Evolutionary conservation across 1,140 invertebrate species (phyloP).

Genomic region (Cotesia vestalis): DNA sequence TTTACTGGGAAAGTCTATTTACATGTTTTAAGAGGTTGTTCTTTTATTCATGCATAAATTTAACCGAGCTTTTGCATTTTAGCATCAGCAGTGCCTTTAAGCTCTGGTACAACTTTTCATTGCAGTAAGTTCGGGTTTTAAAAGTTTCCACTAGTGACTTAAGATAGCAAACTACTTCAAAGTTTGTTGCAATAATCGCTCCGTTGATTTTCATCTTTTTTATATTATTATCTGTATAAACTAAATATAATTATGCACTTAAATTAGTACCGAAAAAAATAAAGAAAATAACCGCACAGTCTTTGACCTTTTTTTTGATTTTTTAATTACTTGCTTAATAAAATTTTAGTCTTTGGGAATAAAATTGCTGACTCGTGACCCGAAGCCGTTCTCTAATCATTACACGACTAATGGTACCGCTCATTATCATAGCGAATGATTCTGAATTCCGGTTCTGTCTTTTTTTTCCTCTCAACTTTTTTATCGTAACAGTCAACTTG

Average conservation of each 20-base stretch:
- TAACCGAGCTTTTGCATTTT: constrained; percentile 7
- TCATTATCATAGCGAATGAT: constrained; percentile 27
- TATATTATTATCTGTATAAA: too few species aligned
- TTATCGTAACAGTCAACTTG: not conserved
- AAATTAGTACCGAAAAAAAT: too few species aligned
- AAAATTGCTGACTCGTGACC: constrained; percentile 18
- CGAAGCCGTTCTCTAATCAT: constrained; percentile 18
- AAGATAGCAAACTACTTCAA: not conserved
- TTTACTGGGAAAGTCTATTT: not conserved
- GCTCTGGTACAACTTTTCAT: not conserved
- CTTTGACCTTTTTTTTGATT: not conserved
- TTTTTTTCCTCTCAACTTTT: not conserved
- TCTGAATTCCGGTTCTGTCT: not conserved
- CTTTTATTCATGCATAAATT: constrained; percentile 20
- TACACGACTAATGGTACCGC: constrained; percentile 22
- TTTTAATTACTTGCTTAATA: not conserved
- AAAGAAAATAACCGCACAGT: too few species aligned
- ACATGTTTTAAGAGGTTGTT: constrained; percentile 11
- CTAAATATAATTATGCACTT: too few species aligned
- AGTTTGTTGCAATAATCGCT: not conserved
- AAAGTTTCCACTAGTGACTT: constrained; percentile 15
- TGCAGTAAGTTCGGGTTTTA: not conserved
- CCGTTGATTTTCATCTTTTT: not conserved
- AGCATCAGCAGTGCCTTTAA: constrained; percentile 1
- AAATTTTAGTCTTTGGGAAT: not conserved